Evolutionary conservation across 2,797 vertebrate species (phyloP).

Genomic region (Eurystomus glaucurus): DNA sequence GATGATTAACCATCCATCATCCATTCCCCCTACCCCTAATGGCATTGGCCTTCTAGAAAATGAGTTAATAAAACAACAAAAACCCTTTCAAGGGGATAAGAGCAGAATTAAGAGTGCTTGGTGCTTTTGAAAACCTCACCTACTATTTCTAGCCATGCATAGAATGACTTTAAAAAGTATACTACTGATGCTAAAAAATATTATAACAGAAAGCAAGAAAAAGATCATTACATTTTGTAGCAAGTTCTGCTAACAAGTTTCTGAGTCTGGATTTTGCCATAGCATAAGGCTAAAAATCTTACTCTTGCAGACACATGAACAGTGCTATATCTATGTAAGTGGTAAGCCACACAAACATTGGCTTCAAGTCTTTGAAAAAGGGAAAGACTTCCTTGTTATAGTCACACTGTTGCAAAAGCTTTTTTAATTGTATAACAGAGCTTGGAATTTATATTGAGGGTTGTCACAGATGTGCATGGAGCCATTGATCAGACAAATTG

Average conservation of each 20-base stretch:
- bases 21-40: neutral
- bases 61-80: neutral
- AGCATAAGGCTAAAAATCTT: neutral
- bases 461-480: neutral
- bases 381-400: neutral
- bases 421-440: neutral
- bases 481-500: neutral
- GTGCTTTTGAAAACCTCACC: neutral
- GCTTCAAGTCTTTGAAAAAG: neutral
- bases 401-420: neutral
- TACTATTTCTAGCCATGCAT: neutral
- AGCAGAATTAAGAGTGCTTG: neutral
- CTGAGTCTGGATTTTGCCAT: neutral
- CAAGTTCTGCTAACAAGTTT: neutral
- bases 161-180: neutral
- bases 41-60: neutral
- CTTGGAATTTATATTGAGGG: neutral
- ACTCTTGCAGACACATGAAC: neutral
- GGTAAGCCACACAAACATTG: neutral
- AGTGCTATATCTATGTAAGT: neutral
- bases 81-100: rapidly evolving
- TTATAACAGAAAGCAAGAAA: neutral
- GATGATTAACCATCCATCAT: neutral
- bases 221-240: neutral
- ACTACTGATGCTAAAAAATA: neutral